Evolutionary conservation across 2,113 vertebrate species (phyloP).

Genomic region (Gobio gobio): DNA sequence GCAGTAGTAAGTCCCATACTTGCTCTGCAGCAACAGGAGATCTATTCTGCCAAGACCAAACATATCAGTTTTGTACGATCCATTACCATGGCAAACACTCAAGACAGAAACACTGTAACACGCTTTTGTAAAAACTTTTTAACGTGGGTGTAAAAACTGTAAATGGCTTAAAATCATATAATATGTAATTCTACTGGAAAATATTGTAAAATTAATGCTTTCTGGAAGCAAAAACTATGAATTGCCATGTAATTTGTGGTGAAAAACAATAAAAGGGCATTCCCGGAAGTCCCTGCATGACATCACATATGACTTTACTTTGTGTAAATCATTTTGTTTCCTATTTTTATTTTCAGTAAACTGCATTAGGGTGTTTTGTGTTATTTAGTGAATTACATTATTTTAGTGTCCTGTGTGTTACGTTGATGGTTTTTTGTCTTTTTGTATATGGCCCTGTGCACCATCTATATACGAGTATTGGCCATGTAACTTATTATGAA

Average conservation of each 20-base stretch:
- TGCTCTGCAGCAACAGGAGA: too few relatives aligned
- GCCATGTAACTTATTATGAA: too few relatives aligned
- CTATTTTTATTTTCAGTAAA: not conserved
- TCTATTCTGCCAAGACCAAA: too few relatives aligned
- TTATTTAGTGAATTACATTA: not conserved
- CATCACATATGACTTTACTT: not conserved
- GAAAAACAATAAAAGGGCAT: not conserved
- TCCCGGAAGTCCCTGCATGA: not conserved
- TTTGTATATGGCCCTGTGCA: too few relatives aligned
- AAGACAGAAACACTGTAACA: slow-evolving; percentile 5
- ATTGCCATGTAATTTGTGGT: not conserved
- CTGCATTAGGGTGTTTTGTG: not conserved
- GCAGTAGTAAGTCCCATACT: too few relatives aligned
- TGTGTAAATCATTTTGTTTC: too few relatives aligned
- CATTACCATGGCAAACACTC: not conserved
- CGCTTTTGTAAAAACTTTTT: too few relatives aligned
- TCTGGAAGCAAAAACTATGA: not conserved
- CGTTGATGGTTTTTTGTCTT: too few relatives aligned
- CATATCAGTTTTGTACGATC: too few relatives aligned
- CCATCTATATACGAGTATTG: too few relatives aligned
- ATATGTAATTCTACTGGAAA: not conserved
- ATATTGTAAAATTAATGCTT: not conserved
- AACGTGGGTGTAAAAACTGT: too few relatives aligned
- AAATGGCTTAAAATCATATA: not conserved
- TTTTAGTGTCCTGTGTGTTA: too few relatives aligned